These are phyloP conservation scores for Prietella phreatophila DNA, from an alignment of 2,113 vertebrate genomes.

Conservation along the genomic window DNA sequence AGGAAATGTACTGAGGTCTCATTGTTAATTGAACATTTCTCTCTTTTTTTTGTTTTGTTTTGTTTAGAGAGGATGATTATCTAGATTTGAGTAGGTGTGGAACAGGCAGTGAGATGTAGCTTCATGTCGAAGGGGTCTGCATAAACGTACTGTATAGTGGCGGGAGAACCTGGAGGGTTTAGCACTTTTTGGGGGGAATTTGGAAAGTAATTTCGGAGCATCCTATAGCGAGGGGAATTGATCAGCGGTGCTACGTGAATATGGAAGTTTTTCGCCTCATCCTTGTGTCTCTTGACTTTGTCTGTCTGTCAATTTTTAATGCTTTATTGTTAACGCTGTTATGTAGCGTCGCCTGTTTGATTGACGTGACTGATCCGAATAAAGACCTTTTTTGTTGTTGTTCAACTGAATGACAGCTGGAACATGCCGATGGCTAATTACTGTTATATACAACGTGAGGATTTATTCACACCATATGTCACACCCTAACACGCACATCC, in stretches of 20 bases:
- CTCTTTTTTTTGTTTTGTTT: neutral
- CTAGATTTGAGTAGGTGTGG: slow-evolving; percentile 22
- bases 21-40: neutral
- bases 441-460: neutral
- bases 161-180: neutral
- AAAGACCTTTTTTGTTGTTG: neutral
- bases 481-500: neutral
- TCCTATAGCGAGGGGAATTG: slow-evolving; percentile 10
- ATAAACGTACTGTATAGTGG: neutral
- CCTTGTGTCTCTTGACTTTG: slow-evolving; percentile 10
- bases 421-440: neutral
- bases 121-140: slow-evolving; percentile 2
- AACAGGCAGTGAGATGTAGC: slow-evolving; percentile 6
- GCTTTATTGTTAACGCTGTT: neutral
- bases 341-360: neutral
- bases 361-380: neutral
- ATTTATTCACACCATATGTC: neutral
- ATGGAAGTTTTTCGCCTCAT: neutral
- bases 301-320: neutral
- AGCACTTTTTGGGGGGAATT: neutral
- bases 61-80: slow-evolving; percentile 15
- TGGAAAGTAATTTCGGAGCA: neutral
- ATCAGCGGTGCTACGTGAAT: slow-evolving; percentile 25
- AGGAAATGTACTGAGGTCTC: neutral
- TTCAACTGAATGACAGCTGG: neutral